These are phyloP conservation scores for Agrochola macilenta DNA, from an alignment of 2,888 invertebrate species.

Conservation along the genomic window DNA sequence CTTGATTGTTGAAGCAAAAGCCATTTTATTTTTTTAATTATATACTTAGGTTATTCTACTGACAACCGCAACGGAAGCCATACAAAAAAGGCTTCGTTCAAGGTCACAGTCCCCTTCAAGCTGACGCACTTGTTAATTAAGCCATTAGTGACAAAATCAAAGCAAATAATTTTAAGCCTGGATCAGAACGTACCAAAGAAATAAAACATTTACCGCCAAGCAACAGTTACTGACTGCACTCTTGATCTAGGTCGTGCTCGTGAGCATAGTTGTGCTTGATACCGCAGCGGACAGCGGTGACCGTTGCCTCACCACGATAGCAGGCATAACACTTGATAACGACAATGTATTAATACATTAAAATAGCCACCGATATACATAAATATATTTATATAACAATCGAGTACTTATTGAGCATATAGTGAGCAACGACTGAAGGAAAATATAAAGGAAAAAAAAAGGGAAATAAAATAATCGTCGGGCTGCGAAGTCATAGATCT, in stretches of 20 bases:
- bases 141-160: conserved; percentile 4
- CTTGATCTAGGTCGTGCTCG: conserved; percentile 63
- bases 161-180: conserved; percentile 7
- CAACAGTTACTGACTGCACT: conserved; percentile 36
- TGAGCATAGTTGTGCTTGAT: conserved; percentile 44
- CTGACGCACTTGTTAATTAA: background rate
- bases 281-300: conserved; percentile 57
- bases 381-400: conserved; percentile 16
- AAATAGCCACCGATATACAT: conserved; percentile 7
- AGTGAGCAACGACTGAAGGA: conserved; percentile 15
- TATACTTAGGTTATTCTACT: background rate
- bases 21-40: background rate
- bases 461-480: no score
- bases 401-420: background rate
- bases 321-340: conserved; percentile 54
- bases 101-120: conserved; percentile 13
- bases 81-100: conserved; percentile 13
- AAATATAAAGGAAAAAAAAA: conserved; percentile 1
- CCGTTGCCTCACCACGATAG: conserved; percentile 61
- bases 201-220: conserved; percentile 22
- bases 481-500: no score
- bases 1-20: conserved; percentile 4
- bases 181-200: background rate
- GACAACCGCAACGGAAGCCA: conserved; percentile 12
- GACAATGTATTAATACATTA: conserved; percentile 36